phyloP scores from a whole-genome alignment of 2,797 vertebrate species.

The Hirundo rustica region DNA sequence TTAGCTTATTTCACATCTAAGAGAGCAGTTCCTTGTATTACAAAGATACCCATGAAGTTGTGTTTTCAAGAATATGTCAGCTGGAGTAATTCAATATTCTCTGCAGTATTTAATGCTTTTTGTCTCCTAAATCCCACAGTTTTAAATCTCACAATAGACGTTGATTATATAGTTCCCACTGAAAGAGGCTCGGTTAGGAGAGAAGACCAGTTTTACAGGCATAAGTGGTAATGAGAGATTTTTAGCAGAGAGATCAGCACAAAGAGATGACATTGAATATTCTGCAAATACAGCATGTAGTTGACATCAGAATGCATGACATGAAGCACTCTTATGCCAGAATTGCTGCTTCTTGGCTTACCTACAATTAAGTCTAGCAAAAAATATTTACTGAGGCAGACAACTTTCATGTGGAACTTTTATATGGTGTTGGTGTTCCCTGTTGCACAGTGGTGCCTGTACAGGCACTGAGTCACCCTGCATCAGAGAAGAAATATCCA shows the following conservation, averaged over 20 bases:
- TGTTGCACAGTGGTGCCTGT: neutral
- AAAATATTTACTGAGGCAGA: neutral
- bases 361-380: neutral
- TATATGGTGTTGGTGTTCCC: neutral
- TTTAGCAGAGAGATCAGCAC: neutral
- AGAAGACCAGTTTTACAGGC: slow-evolving; percentile 8
- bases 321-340: neutral
- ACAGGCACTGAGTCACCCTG: neutral
- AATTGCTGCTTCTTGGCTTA: neutral
- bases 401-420: neutral
- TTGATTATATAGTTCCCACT: slow-evolving; percentile 13
- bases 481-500: neutral
- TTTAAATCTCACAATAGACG: slow-evolving; percentile 44
- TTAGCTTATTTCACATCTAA: slow-evolving; percentile 15
- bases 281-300: neutral
- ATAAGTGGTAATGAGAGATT: slow-evolving; percentile 24
- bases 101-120: slow-evolving; percentile 27
- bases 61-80: neutral
- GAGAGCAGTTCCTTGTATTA: slow-evolving; percentile 32
- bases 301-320: slow-evolving; percentile 41
- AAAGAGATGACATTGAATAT: slow-evolving; percentile 5
- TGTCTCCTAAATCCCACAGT: slow-evolving; percentile 29
- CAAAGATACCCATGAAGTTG: neutral
- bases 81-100: slow-evolving; percentile 28
- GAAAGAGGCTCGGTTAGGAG: slow-evolving; percentile 25